A percentile compares a stretch with the other conserved stretches of the same genome.
These are phyloP conservation scores for Lepidotrigona ventralis DNA, from an alignment of 1,140 invertebrate species.

Conservation along the genomic window DNA sequence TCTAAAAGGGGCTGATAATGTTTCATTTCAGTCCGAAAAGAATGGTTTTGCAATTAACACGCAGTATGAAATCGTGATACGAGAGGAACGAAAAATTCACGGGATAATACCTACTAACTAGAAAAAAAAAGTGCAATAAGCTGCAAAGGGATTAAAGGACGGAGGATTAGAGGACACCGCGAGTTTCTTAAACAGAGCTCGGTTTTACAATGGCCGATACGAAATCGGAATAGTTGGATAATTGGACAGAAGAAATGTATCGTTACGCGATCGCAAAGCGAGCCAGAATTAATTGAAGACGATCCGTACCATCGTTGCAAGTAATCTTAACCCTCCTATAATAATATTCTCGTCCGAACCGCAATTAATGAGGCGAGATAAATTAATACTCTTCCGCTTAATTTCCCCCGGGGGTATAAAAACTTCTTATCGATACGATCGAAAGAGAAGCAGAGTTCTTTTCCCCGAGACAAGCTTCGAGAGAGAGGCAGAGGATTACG, in stretches of 20 bases:
- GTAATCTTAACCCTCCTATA: neutral
- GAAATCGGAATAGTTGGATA: neutral
- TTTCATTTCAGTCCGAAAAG: too few relatives aligned
- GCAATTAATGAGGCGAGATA: conserved; percentile 24
- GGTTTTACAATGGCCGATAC: neutral
- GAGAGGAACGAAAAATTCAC: neutral
- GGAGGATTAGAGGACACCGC: neutral
- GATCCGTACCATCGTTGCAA: neutral
- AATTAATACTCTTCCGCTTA: conserved; percentile 32
- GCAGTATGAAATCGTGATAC: too few relatives aligned
- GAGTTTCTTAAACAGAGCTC: neutral
- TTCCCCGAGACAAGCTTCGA: too few relatives aligned
- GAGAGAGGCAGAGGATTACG: neutral
- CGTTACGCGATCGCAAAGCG: neutral
- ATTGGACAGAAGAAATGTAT: conserved; percentile 1
- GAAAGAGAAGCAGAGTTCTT: neutral
- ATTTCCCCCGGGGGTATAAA: conserved; percentile 29
- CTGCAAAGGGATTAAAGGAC: neutral
- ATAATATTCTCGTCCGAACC: conserved; percentile 1
- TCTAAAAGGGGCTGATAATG: too few relatives aligned
- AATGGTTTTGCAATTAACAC: too few relatives aligned
- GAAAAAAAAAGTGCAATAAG: neutral
- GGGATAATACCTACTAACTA: neutral
- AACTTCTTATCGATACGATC: neutral
- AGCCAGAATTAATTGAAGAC: neutral